Conservation (phyloP, 2,113 vertebrate genomes). For the Microcebus tavaratra region DNA sequence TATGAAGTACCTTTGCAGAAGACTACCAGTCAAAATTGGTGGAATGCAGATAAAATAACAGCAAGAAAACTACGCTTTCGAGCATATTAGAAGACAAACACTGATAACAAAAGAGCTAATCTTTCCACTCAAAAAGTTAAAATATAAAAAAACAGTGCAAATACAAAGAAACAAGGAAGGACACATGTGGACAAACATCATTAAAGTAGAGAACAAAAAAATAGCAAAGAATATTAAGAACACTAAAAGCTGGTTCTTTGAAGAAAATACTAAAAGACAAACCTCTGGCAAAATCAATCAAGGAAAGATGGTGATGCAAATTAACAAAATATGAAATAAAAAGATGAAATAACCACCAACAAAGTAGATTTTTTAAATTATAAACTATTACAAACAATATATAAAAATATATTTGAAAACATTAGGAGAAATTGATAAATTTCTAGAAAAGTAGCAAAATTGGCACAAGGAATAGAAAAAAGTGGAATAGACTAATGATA, state of each 20-base stretch:
- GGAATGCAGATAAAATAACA: not conserved
- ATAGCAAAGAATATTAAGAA: not conserved
- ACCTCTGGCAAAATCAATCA: not conserved
- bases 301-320: not conserved
- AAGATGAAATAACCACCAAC: not conserved
- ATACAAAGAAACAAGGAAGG: not conserved
- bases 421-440: not conserved
- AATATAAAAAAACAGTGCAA: not conserved
- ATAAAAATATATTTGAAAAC: slow-evolving; percentile 15
- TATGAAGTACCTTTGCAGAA: not conserved
- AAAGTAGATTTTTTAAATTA: not conserved
- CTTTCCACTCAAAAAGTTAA: not conserved
- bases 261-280: slow-evolving; percentile 25
- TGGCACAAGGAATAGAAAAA: not conserved
- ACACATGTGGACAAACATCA: not conserved
- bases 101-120: not conserved
- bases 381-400: slow-evolving; percentile 17
- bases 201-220: not conserved
- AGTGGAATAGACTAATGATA: not conserved
- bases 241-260: not conserved
- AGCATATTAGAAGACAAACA: not conserved
- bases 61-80: not conserved
- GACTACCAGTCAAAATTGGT: not conserved
- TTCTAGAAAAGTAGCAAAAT: slow-evolving; percentile 13
- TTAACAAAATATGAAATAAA: slow-evolving; percentile 40